These are phyloP conservation scores for Lepidothrix coronata DNA, from an alignment of 2,113 vertebrate species.

Conservation along the genomic window DNA sequence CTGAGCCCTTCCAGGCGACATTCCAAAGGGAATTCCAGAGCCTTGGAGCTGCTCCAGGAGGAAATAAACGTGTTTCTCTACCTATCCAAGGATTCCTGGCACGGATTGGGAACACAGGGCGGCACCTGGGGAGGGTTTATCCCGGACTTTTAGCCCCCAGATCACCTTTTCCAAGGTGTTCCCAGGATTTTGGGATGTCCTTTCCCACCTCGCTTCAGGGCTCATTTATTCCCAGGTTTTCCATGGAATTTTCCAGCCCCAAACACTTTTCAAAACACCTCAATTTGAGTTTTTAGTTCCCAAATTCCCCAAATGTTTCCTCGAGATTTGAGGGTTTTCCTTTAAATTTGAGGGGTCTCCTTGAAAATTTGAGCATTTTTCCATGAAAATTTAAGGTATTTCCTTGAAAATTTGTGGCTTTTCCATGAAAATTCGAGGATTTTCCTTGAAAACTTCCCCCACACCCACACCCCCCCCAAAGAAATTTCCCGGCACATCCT, in stretches of 20 bases:
- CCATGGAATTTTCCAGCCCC: background rate
- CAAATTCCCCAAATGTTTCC: constrained; percentile 46
- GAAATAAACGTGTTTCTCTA: background rate
- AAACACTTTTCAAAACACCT: constrained; percentile 35
- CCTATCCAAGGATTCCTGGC: background rate
- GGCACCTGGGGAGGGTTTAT: too few species aligned
- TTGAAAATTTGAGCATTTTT: too few species aligned
- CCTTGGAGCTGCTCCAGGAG: too few species aligned
- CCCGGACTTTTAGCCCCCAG: too few species aligned
- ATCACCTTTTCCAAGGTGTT: too few species aligned
- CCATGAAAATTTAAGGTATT: background rate
- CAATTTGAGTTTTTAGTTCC: constrained; percentile 69
- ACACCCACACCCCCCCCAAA: too few species aligned
- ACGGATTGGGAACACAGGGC: background rate
- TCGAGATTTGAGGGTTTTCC: background rate
- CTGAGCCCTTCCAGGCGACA: background rate
- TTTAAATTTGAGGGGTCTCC: too few species aligned
- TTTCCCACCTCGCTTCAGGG: too few species aligned
- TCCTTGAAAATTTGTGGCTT: too few species aligned
- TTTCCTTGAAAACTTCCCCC: background rate
- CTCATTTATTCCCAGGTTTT: too few species aligned
- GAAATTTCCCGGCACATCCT: background rate
- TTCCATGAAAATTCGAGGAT: too few species aligned
- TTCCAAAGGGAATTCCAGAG: background rate
- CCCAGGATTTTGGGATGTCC: background rate